Conservation (phyloP, 2,888 invertebrate species). For the Agrochola lychnidis region DNA sequence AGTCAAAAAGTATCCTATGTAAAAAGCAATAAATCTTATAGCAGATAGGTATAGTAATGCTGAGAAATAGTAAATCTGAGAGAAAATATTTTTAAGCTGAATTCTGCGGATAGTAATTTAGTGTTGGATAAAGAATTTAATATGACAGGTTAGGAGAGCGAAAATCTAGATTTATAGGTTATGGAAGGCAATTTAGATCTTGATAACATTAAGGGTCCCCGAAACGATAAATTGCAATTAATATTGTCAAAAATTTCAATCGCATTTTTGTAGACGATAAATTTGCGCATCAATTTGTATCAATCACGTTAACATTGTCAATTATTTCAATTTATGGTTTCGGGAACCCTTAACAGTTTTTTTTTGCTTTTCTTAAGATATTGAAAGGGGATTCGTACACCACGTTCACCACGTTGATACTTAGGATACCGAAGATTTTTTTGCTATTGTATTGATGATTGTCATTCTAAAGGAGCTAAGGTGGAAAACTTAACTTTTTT, state of each 20-base stretch:
- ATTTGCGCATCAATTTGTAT: too few relatives aligned
- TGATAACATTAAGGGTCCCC: background rate
- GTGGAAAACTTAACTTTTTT: background rate
- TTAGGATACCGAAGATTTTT: background rate
- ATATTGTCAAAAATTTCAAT: too few relatives aligned
- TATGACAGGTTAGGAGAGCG: constrained; percentile 8
- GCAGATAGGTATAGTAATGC: background rate
- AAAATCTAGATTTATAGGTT: constrained; percentile 36
- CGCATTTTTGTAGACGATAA: too few relatives aligned
- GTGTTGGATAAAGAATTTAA: constrained; percentile 32
- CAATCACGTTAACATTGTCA: too few relatives aligned
- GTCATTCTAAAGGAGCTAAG: background rate
- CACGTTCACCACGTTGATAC: background rate
- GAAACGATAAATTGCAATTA: too few relatives aligned
- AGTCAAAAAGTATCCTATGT: too few relatives aligned
- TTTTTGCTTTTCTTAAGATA: background rate
- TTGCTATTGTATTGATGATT: too few relatives aligned
- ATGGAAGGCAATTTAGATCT: constrained; percentile 12
- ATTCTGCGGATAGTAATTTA: constrained; percentile 36
- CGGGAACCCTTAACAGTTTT: too few relatives aligned
- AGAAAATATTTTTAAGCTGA: constrained; percentile 28
- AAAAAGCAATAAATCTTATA: constrained; percentile 31
- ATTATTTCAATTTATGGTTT: too few relatives aligned
- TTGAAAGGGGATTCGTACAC: background rate
- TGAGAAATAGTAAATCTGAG: background rate